A percentile compares a stretch with the other conserved stretches of the same genome.
These are phyloP conservation scores for Carpatolechia fugitivella DNA, from an alignment of 2,888 invertebrate species.

Conservation along the genomic window DNA sequence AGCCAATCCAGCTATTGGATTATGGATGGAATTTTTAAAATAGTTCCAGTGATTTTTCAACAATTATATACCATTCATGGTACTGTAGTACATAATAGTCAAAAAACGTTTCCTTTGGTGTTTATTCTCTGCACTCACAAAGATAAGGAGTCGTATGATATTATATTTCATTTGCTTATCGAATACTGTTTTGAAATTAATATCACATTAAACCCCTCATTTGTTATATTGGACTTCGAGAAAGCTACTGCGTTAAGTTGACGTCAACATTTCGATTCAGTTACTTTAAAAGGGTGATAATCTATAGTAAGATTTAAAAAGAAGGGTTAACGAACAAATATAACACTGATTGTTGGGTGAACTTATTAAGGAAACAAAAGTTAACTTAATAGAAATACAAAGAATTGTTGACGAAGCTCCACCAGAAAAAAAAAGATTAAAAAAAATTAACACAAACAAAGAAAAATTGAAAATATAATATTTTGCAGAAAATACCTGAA, in stretches of 20 bases:
- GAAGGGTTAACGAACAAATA: slow-evolving; percentile 17
- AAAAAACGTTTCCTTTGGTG: slow-evolving; percentile 19
- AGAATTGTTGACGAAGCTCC: too few species aligned
- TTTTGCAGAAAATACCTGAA: too few species aligned
- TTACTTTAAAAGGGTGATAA: slow-evolving; percentile 18
- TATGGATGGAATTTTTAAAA: slow-evolving; percentile 21
- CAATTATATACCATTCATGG: slow-evolving; percentile 19
- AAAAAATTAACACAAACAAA: too few species aligned
- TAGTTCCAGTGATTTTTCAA: slow-evolving; percentile 14
- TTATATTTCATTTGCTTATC: slow-evolving; percentile 16
- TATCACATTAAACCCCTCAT: slow-evolving; percentile 8
- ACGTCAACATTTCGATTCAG: slow-evolving; percentile 17
- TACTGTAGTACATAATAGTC: background rate
- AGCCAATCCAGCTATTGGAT: slow-evolving; percentile 11
- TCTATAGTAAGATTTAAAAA: slow-evolving; percentile 18
- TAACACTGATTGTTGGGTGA: slow-evolving; percentile 11
- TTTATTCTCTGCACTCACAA: slow-evolving; percentile 16
- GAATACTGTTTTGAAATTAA: slow-evolving; percentile 15
- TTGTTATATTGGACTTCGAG: slow-evolving; percentile 19
- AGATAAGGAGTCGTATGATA: slow-evolving; percentile 15
- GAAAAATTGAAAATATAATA: too few species aligned
- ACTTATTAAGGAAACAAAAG: too few species aligned
- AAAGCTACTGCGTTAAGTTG: slow-evolving; percentile 16
- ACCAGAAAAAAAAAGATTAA: too few species aligned
- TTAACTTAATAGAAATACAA: too few species aligned